These are phyloP conservation scores for Eidolon dupreanum DNA, from an alignment of 2,797 vertebrate genomes.

Conservation along the genomic window DNA sequence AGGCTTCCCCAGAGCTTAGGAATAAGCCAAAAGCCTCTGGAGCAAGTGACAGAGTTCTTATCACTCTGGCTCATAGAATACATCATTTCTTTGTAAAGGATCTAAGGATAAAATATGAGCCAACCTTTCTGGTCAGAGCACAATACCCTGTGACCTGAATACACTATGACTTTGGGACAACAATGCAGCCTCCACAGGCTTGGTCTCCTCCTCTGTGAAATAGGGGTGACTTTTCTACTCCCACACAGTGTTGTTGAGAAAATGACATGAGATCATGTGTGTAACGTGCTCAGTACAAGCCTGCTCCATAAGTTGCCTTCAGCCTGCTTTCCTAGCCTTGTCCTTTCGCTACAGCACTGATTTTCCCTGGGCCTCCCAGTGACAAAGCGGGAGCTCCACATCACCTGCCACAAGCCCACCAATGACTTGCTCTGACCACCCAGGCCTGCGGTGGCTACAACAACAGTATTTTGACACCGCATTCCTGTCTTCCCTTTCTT, in stretches of 20 bases:
- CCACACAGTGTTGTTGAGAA: background rate
- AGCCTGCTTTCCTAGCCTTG: background rate
- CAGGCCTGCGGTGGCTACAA: background rate
- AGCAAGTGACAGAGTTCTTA: background rate
- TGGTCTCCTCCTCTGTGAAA: background rate
- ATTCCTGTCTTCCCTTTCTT: slow-evolving; percentile 53
- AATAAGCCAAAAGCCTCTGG: background rate
- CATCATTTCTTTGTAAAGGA: background rate
- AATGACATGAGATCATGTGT: background rate
- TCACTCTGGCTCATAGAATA: background rate
- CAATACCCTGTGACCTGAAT: background rate
- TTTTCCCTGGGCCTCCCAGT: background rate
- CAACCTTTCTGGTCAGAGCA: background rate
- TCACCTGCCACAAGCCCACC: background rate
- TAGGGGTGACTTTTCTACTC: background rate
- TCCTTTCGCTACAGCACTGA: background rate
- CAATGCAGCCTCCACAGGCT: background rate
- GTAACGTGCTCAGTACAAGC: background rate
- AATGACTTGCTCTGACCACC: background rate
- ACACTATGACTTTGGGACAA: background rate
- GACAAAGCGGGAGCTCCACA: background rate
- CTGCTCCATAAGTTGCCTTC: background rate
- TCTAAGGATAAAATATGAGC: slow-evolving; percentile 1
- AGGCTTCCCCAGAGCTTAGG: background rate
- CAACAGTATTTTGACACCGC: background rate